Evolutionary conservation across 1,140 invertebrate genomes (phyloP), one percentile per base, ranked within the genome.

Genomic region (Dendroctonus valens): DNA sequence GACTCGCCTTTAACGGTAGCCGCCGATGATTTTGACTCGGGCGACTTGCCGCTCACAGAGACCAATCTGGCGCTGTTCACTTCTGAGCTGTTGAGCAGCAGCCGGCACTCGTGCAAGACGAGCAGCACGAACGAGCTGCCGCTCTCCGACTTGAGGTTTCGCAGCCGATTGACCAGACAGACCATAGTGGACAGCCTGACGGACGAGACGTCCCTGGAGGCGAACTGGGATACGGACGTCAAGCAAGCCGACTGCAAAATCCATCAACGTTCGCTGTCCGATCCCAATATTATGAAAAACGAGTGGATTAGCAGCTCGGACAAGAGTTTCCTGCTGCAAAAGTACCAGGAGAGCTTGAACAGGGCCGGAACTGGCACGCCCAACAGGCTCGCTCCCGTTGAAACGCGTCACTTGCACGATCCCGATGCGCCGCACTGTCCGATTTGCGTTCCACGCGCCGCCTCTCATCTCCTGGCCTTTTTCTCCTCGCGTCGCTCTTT

Each of bases 61-160:
- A 55, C 77, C 5, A 78, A 78, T 69, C 70, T 78, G 55, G 74
- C 74, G 7, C 57, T 76, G 37, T 77, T 78, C 60, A 75, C 73
- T 7, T 75, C 73, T 0, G 70, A 73, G 26, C 64, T 73, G 59
- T 3, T 26, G 26, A 26, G 26, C 26, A 26, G 26, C 26, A 26
- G 26, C 26, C 55, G 77, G 54, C 78, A 80, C 69, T 83, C 82
- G 3, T 81, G 82, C n/a, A 69, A 65, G 62, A 14, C 42, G 8
- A 74, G 72, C 67, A 76, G 72, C 11, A 85, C 84, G 52, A 86
- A 85, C 77, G 84, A 85, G 76, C 74, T 85, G 69, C 84, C 84
- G 41, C 75, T 85, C 62, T 84, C 83, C 54, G 83, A 83, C 69
- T 82, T 85, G 65, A 78, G 75, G 70, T 80, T 81, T 72, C 51